Evolutionary conservation across 2,888 invertebrate species (phyloP), one percentile per base, ranked within the genome.

Genomic region (Zonitis immaculata): DNA sequence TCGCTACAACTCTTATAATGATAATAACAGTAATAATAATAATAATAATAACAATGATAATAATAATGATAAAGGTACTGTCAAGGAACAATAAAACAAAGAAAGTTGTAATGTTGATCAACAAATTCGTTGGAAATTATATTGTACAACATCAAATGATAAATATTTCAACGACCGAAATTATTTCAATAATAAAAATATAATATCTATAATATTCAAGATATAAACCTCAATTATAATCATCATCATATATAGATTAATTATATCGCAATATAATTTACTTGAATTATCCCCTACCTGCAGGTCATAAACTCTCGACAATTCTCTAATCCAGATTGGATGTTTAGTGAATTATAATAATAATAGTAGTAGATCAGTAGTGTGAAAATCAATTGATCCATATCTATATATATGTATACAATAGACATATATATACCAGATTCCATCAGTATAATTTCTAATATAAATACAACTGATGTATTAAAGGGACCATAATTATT

Each of bases 381-480:
- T 42, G 51, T 51, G 51, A 55, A 47, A 51, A 51, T 49, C 55
- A 55, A 51, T 55, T 55, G 51, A 48, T 48, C 44, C 6, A 2
- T 35, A 35, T 35, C n/a, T n/a, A n/a, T n/a, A n/a, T n/a, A n/a
- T n/a, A n/a, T n/a, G n/a, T n/a, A n/a, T n/a, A n/a, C n/a, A n/a
- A n/a, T n/a, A n/a, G n/a, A n/a, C n/a, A 18, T 9, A 3, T 18
- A 18, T 11, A 35, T 35, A 3, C 9, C 6, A 12, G 50, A 26
- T 47, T 26, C 43, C 47, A 43, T 46, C 45, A 45, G n/a, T 42
- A 42, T 45, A 49, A 46, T 42, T 54, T 32, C 51, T 47, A 44
- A 51, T 54, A 47, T 44, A 26, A 44, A n/a, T n/a, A n/a, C n/a
- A n/a, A n/a, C n/a, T n/a, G n/a, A n/a, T n/a, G n/a, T n/a, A n/a